Percentiles rank a stretch among this genome's conserved stretches.
phyloP scores from a whole-genome alignment of 2,888 invertebrate species.

The Drosophila eohydei region DNA sequence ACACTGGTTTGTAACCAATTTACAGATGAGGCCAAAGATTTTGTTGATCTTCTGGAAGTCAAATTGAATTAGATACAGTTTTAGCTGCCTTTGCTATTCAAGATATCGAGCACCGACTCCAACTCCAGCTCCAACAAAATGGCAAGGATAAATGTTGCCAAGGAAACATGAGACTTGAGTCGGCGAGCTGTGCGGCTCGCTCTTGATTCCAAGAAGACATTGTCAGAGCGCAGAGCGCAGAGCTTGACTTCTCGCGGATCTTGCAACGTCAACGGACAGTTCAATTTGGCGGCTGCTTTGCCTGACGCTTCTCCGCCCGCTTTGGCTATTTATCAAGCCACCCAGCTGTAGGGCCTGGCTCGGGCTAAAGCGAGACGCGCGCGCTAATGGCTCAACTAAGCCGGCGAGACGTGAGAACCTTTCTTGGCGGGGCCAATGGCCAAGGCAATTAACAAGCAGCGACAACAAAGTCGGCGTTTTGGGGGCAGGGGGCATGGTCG shows the following conservation, averaged over 20 bases:
- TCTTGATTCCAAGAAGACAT: slow-evolving; percentile 43
- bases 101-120: too few relatives aligned
- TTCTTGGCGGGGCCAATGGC: slow-evolving; percentile 57
- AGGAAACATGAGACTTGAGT: not conserved
- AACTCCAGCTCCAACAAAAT: not conserved
- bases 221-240: not conserved
- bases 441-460: slow-evolving; percentile 53
- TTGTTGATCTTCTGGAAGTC: too few relatives aligned
- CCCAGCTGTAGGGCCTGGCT: slow-evolving; percentile 24
- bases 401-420: slow-evolving; percentile 66
- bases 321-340: slow-evolving; percentile 33
- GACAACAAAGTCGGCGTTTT: slow-evolving; percentile 39
- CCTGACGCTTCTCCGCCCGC: slow-evolving; percentile 1
- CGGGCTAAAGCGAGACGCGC: slow-evolving; percentile 29
- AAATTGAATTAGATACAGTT: too few relatives aligned
- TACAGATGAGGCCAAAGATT: too few relatives aligned
- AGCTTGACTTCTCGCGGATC: not conserved
- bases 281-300: slow-evolving; percentile 17
- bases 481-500: not conserved
- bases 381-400: slow-evolving; percentile 6
- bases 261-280: slow-evolving; percentile 9
- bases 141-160: not conserved
- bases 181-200: not conserved
- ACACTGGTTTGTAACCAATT: too few relatives aligned
- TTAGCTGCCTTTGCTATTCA: too few relatives aligned